phyloP scores from a whole-genome alignment of 1,140 invertebrate genomes.

The Aphelenchoides besseyi region DNA sequence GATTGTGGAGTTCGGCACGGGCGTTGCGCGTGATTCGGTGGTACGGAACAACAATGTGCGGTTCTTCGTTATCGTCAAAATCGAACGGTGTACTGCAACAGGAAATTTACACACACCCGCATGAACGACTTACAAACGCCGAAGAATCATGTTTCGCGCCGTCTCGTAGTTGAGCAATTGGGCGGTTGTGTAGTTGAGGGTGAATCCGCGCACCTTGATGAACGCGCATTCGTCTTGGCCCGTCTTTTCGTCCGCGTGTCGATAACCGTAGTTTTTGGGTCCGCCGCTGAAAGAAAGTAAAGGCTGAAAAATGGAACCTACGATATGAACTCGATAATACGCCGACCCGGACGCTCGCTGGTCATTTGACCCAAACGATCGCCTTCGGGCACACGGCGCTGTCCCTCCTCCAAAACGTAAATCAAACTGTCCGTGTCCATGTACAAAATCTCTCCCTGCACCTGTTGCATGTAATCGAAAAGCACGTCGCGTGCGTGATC shows the following conservation, averaged over 20 bases:
- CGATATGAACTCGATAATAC: conserved; percentile 30
- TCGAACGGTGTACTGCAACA: neutral
- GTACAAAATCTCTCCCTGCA: neutral
- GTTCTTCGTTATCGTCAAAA: neutral
- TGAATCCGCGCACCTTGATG: conserved; percentile 24
- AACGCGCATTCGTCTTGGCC: conserved; percentile 14
- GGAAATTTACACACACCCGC: neutral
- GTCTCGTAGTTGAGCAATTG: conserved; percentile 20
- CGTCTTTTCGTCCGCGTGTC: conserved; percentile 21
- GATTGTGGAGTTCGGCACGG: neutral
- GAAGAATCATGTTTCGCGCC: conserved; percentile 16
- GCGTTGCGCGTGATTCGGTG: neutral
- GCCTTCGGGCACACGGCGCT: too few species aligned
- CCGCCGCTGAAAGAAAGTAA: too few species aligned
- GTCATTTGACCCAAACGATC: too few species aligned
- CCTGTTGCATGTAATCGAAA: conserved; percentile 27
- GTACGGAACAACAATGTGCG: neutral
- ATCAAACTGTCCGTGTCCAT: conserved; percentile 13
- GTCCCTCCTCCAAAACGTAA: too few species aligned
- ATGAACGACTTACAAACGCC: neutral
- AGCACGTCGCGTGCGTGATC: conserved; percentile 11
- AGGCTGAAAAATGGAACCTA: too few species aligned
- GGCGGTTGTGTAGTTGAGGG: conserved; percentile 16
- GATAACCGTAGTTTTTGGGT: conserved; percentile 28
- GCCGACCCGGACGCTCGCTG: conserved; percentile 8